Evolutionary conservation across 2,888 invertebrate genomes (phyloP).

Genomic region (Monopis laevigella): DNA sequence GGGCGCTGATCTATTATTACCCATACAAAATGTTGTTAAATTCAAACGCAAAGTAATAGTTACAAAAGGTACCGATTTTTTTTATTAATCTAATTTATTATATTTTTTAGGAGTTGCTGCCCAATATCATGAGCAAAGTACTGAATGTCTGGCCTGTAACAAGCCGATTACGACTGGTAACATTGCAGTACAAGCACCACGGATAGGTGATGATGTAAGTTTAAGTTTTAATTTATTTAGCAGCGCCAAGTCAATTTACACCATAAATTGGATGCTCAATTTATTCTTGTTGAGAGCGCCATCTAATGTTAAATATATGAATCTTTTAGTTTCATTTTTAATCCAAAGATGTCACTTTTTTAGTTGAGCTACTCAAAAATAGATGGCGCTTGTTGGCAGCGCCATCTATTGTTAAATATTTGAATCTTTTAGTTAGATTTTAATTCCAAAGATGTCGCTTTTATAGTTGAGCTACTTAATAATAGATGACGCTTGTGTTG

Average conservation of each 20-base stretch:
- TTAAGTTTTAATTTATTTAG: too few species aligned
- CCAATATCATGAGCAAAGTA: slow-evolving; percentile 63
- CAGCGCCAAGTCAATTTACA: too few species aligned
- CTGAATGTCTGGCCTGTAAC: slow-evolving; percentile 85
- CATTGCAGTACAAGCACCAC: slow-evolving; percentile 85
- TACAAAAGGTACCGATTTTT: too few species aligned
- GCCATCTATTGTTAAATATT: slow-evolving; percentile 15
- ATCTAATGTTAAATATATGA: slow-evolving; percentile 19
- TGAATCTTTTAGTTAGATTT: slow-evolving; percentile 20
- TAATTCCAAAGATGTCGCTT: slow-evolving; percentile 27
- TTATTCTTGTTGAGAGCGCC: slow-evolving; percentile 19
- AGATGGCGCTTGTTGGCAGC: background rate
- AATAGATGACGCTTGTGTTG: background rate
- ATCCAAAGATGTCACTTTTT: slow-evolving; percentile 26
- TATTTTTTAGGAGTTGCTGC: slow-evolving; percentile 67
- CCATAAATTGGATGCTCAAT: too few species aligned
- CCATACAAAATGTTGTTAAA: too few species aligned
- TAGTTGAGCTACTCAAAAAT: background rate
- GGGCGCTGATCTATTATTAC: too few species aligned
- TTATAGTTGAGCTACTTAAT: background rate
- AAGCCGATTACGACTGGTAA: slow-evolving; percentile 82
- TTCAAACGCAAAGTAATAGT: too few species aligned
- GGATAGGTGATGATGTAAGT: slow-evolving; percentile 75
- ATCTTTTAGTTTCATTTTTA: slow-evolving; percentile 21
- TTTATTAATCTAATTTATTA: background rate